Evolutionary conservation across 1,140 invertebrate species (phyloP), one percentile per base, ranked within the genome.

Genomic region (Caenorhabditis briggsae): DNA sequence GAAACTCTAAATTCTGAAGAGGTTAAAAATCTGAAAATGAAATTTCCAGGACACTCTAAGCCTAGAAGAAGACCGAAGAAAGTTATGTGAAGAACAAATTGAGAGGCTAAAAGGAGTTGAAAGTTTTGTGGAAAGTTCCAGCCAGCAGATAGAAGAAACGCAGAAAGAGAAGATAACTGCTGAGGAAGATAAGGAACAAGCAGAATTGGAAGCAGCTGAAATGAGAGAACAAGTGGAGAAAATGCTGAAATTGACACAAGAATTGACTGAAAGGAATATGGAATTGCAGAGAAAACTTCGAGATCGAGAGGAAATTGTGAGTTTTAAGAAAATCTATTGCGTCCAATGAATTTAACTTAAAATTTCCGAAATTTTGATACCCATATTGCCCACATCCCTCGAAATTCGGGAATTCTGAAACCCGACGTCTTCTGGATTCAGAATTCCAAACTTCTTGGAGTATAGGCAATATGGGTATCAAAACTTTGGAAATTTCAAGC

Each of bases 211-310:
- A 43, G 86, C 86, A 6, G 23, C 46, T 20, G 53, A 87, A 78
- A 82, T 48, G 11, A 56, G 86, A 41, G n/a, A 82, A 14, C 86
- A 87, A 55, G 86, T 82, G 33, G 86, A 87, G 65, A 78, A 65
- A 11, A 85, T 87, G 85, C 53, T 87, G 41, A 82, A 85, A 74
- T 59, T 86, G 46, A 87, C 46, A 23, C 70, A 87, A 23, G 70
- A 70, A n/a, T 43, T 88, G 84, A 89, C 88, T 16, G 64, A 88
- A 78, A 89, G 84, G 53, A 89, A 89, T 82, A 84, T 83, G 41
- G 78, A 87, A 33, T 56, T 89, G 64, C 41, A 74, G 8, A 59
- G 23, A 8, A 74, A 89, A 53, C 14, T 85, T 53, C 53, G 53
- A 20, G 58, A 74, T 9, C 33, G 33, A 2, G n/a, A 84, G 23